A percentile compares a stretch with the other conserved stretches of the same genome.
phyloP scores from a whole-genome alignment of 1,140 invertebrate genomes.

The Heliconius himera region DNA sequence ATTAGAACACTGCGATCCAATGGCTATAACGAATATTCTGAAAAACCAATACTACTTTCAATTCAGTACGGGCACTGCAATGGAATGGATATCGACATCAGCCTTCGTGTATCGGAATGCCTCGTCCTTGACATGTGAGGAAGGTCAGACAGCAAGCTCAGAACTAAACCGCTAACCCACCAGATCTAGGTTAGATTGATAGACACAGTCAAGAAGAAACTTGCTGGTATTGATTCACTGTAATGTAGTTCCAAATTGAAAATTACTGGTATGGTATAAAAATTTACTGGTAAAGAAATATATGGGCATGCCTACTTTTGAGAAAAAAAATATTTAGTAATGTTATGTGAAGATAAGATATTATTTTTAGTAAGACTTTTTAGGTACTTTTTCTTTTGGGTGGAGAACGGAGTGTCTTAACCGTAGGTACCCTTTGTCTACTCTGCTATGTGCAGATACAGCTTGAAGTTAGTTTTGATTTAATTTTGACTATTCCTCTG shows the following conservation, averaged over 20 bases:
- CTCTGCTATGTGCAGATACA: no score
- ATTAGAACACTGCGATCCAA: background rate
- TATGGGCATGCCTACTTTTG: no score
- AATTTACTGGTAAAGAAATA: background rate
- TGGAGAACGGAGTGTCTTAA: no score
- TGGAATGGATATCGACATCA: conserved; percentile 12
- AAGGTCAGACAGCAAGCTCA: conserved; percentile 20
- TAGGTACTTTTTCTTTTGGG: no score
- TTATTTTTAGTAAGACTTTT: background rate
- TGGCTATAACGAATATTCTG: background rate
- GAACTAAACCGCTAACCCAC: background rate
- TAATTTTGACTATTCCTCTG: no score
- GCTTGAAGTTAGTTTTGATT: no score
- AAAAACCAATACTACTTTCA: background rate
- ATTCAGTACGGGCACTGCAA: conserved; percentile 12
- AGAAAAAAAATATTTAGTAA: no score
- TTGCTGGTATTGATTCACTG: background rate
- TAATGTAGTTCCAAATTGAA: background rate
- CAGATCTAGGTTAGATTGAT: conserved; percentile 26
- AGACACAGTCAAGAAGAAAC: background rate
- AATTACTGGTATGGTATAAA: no score
- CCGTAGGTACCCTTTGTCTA: no score
- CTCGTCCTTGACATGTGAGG: conserved; percentile 14
- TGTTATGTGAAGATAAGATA: background rate
- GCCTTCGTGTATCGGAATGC: conserved; percentile 7